Evolutionary conservation across 2,888 invertebrate genomes (phyloP).

Genomic region (Endotricha flammealis): DNA sequence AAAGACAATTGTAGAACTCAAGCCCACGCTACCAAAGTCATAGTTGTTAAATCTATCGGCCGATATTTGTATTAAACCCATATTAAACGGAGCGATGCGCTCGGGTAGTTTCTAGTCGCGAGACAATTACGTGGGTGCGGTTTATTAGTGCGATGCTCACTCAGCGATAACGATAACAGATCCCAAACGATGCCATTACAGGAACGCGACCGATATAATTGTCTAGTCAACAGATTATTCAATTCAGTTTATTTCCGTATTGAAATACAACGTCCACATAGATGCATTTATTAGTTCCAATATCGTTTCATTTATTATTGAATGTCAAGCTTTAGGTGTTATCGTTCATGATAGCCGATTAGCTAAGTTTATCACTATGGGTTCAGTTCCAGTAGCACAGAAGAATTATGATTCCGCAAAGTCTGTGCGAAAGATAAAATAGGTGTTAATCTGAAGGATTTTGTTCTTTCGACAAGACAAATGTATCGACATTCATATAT

Average conservation of each 20-base stretch:
- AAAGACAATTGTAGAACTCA: constrained; percentile 34
- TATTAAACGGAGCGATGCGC: constrained; percentile 29
- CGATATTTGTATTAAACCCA: constrained; percentile 27
- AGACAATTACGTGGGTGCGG: constrained; percentile 30
- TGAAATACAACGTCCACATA: too few species aligned
- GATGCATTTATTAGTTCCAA: too few species aligned
- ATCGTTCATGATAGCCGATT: too few species aligned
- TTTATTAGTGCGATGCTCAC: constrained; percentile 6
- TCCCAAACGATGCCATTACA: constrained; percentile 10
- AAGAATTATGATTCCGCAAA: too few species aligned
- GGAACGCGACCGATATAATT: constrained; percentile 12
- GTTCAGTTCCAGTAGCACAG: too few species aligned
- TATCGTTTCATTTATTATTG: too few species aligned
- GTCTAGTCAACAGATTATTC: constrained; percentile 6
- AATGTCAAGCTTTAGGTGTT: too few species aligned
- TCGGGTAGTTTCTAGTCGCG: constrained; percentile 26
- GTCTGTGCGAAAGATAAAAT: too few species aligned
- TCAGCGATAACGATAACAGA: constrained; percentile 10
- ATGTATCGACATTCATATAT: not conserved
- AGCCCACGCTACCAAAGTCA: constrained; percentile 32
- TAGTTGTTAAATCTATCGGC: constrained; percentile 21
- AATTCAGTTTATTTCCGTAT: too few species aligned
- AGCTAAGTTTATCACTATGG: too few species aligned
- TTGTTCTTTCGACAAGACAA: not conserved
- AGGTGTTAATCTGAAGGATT: too few species aligned